Evolutionary conservation across 2,113 vertebrate species (phyloP), one percentile per base, ranked within the genome.

Genomic region (Cromileptes altivelis): DNA sequence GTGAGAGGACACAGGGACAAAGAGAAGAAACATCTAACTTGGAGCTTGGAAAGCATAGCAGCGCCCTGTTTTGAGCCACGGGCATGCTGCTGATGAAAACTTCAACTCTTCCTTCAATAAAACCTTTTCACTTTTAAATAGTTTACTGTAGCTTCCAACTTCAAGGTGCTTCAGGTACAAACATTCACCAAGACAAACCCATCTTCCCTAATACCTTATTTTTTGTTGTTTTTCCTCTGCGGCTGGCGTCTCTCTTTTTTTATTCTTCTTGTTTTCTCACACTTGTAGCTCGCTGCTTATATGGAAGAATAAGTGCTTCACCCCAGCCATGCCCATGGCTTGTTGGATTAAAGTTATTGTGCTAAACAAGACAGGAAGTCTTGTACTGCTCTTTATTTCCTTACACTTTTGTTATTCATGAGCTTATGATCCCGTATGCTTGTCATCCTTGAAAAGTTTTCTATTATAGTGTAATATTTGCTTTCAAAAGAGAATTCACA

Each of bases 141-240:
- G 69, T 85, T 86, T 62, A 85, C 80, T 70, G 81, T 67, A 57
- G 74, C 71, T 79, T 78, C 64, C 50, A 71, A 85, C 62, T 91
- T 79, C 47, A 81, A 82, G 64, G 64, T 40, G 75, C 89, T 92
- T 30, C 75, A 85, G 85, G 90, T 93, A 71, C 86, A 90, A 91
- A 88, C 86, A 90, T 72, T 45, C 70, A 62, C 70, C 25, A 25
- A 82, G 53, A 75, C 62, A 52, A 81, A 52, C 69, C 85, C 75
- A 68, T 84, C 84, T 62, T 64, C 75, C 11, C 12, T 58, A 65
- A 76, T 60, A 53, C 33, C 14, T 53, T 70, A 30, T 30, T 57
- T 71, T 55, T n/a, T 14, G 25, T n/a, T 14, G 25, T 78, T 9
- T 49, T 62, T 30, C 40, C 68, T 87, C 53, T 67, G 55, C 1